These are phyloP conservation scores for Mormyrops boulengeri DNA, from an alignment of 2,797 vertebrate species.

Conservation along the genomic window DNA sequence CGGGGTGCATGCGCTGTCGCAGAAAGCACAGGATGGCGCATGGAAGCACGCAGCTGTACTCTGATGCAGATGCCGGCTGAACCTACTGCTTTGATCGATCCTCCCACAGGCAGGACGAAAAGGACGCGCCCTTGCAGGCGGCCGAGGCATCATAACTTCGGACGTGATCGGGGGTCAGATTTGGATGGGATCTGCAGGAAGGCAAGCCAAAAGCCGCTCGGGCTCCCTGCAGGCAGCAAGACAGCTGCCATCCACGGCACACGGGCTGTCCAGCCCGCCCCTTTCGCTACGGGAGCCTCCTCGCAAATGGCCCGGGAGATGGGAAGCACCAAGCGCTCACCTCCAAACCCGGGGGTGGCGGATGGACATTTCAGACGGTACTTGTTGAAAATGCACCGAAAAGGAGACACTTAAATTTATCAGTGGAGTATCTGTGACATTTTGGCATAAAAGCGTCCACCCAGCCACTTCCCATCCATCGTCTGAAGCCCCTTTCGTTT, in stretches of 20 bases:
- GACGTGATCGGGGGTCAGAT: background rate
- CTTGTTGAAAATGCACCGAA: background rate
- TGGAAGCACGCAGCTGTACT: background rate
- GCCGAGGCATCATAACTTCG: background rate
- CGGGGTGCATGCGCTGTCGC: background rate
- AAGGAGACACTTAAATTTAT: slow-evolving; percentile 5
- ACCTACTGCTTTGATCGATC: background rate
- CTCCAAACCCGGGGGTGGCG: background rate
- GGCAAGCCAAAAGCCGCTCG: background rate
- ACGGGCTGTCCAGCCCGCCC: background rate
- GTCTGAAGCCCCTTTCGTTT: slow-evolving; percentile 10
- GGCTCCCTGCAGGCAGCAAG: background rate
- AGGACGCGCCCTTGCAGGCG: background rate
- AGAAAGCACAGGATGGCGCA: background rate
- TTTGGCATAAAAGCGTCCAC: background rate
- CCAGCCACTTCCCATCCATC: slow-evolving; percentile 5
- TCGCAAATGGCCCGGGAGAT: background rate
- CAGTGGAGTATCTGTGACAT: slow-evolving; percentile 17
- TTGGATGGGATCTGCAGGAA: background rate
- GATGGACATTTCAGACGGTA: background rate
- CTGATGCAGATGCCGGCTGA: background rate
- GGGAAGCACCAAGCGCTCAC: background rate
- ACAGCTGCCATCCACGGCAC: background rate
- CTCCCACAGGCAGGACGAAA: background rate
- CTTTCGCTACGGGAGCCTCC: background rate